Base-by-base conservation (phyloP, 2,113 vertebrate species). In the Acrocephalus kingi region DNA sequence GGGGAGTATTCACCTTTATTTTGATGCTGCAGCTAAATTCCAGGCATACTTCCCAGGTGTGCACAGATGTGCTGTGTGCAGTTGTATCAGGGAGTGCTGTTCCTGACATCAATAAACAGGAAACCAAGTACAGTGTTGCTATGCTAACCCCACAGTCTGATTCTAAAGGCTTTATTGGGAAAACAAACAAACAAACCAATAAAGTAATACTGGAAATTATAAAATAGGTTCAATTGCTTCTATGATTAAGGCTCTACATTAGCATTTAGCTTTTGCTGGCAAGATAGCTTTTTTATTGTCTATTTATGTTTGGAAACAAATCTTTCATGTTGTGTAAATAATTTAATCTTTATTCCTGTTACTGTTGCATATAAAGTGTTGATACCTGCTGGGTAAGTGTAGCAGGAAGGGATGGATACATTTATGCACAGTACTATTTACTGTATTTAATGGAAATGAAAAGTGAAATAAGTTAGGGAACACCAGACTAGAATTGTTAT, bases 361-460 rank as follows among this genome's bases (percentile, higher is more conserved):
- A 54, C 68, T 94, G 80, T 81, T 96, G 87, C 73, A 66, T 90
- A 71, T 5, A 39, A 93, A 90, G 49, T 79, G 95, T 87, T 95
- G 39, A 73, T 94, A 96, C 89, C 77, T 72, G 72, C 82, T 87
- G 59, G 61, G 72, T 43, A 39, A 90, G 61, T 85, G 73, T 87
- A 85, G 25, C 35, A 77, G 86, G 13, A 39, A 86, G 66, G 80
- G 55, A 41, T 85, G 90, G 73, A 35, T 87, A 52, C 79, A 51
- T 73, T 84, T 73, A 13, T 89, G 78, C 73, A 13, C 1, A 1
- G 84, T 58, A 58, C 84, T 89, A 69, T 95, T 96, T 89, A 89
- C 69, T 79, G 62, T 95, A 93, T 97, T 96, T 85, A 91, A 92
- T 97, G 96, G 93, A 94, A 98, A 95, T 94, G 91, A 97, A 96